Base-by-base conservation (phyloP, 2,113 vertebrate genomes). In the Dasyprocta punctata region DNA sequence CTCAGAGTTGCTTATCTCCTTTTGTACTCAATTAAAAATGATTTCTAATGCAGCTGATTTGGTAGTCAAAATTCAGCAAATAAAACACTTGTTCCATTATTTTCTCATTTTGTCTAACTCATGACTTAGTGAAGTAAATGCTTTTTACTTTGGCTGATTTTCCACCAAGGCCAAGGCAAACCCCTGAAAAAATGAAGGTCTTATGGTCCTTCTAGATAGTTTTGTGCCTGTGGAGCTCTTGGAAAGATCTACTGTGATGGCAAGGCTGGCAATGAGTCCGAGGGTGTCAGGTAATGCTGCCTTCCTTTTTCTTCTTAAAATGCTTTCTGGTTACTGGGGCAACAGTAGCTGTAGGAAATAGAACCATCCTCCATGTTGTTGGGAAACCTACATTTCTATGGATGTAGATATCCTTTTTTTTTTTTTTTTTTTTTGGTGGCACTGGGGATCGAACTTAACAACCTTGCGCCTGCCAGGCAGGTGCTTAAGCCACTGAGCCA, bases 111-210 rank as follows among this genome's bases (percentile, higher is more conserved):
- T 56, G 56, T n/a, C 49, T 49, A 89, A 4, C 14, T 3, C 0
- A 7, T 52, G 80, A 67, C 78, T 95, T 85, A 84, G 89, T 13
- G 13, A 81, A 75, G 41, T 61, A 71, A 38, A 52, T 58, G 54
- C 60, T 49, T 86, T 86, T 93, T 67, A 47, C 20, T 75, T 41
- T 80, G 41, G 49, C 84, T 85, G 61, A 20, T 54, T 95, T 96
- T 82, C 71, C 4, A 4, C 61, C 82, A 82, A 41, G 16, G 33
- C 12, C 26, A n/a, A 47, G 47, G 44, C 73, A 44, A 33, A 71
- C 7, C 73, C 58, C 41, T 12, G 77, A 47, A 44, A 38, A 49
- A 44, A 49, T 49, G 44, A 49, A 28, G 24, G 80, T 22, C 63
- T 52, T 58, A 33, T 54, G 41, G 41, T 36, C 58, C 41, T n/a